A percentile compares a stretch with the other conserved stretches of the same genome.
Conservation (phyloP, 2,888 invertebrate genomes). For the Synanthedon tipuliformis region DNA sequence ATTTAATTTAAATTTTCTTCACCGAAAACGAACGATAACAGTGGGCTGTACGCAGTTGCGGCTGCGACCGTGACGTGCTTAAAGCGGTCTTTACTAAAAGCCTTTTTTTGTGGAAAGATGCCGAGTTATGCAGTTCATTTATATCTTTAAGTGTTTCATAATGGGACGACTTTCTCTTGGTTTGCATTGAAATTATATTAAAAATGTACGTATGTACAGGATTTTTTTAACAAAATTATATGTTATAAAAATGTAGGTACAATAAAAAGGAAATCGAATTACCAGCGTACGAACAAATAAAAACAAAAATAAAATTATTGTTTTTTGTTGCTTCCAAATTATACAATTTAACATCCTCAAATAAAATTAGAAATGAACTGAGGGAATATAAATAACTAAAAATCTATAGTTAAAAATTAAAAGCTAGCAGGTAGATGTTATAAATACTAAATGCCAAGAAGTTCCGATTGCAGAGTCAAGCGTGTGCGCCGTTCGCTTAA, state of each 20-base stretch:
- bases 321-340: too few relatives aligned
- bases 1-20: slow-evolving; percentile 69
- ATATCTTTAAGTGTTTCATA: slow-evolving; percentile 44
- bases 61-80: slow-evolving; percentile 23
- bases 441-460: slow-evolving; percentile 49
- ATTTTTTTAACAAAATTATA: too few relatives aligned
- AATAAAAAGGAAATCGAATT: too few relatives aligned
- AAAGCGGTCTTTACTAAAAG: slow-evolving; percentile 29
- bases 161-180: slow-evolving; percentile 48
- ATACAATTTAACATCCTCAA: too few relatives aligned
- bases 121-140: slow-evolving; percentile 50
- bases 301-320: too few relatives aligned
- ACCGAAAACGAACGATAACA: slow-evolving; percentile 66
- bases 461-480: slow-evolving; percentile 31
- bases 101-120: slow-evolving; percentile 21
- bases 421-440: slow-evolving; percentile 22
- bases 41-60: slow-evolving; percentile 37
- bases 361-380: too few relatives aligned
- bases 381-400: too few relatives aligned
- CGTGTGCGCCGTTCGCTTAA: slow-evolving; percentile 67
- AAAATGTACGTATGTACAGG: slow-evolving; percentile 1
- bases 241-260: too few relatives aligned
- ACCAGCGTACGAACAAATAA: too few relatives aligned
- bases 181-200: slow-evolving; percentile 26
- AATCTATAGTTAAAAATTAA: too few relatives aligned